Evolutionary conservation across 1,140 invertebrate genomes (phyloP).

Genomic region (Diuraphis noxia): DNA sequence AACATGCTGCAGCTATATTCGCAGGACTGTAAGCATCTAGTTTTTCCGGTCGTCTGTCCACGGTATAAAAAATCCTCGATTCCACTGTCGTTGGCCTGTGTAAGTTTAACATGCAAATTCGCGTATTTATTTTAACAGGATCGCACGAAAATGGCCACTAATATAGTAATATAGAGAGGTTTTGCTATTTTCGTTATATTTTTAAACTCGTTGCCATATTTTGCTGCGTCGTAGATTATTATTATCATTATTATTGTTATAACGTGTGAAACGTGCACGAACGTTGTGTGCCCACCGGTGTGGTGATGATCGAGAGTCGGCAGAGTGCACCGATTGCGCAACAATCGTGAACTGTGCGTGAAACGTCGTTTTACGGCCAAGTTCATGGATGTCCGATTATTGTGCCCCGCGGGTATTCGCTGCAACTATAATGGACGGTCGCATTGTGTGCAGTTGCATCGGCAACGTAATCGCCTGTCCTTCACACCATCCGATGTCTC

Average conservation of each 20-base stretch:
- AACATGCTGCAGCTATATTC: not conserved
- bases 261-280: conserved; percentile 6
- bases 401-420: not conserved
- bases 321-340: not conserved
- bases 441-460: not conserved
- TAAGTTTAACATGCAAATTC: not conserved
- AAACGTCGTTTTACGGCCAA: conserved; percentile 43
- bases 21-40: not conserved
- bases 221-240: not conserved
- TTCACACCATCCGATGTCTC: not conserved
- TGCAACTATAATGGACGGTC: conserved; percentile 11
- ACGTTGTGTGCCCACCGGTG: no score
- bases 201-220: not conserved
- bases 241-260: not conserved
- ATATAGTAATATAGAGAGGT: no score
- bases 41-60: not conserved
- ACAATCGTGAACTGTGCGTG: conserved; percentile 10
- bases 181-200: not conserved
- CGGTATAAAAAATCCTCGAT: not conserved
- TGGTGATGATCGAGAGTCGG: not conserved
- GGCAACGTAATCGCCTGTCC: not conserved
- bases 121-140: not conserved
- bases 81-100: no score
- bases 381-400: conserved; percentile 34
- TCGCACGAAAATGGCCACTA: not conserved